Base-by-base conservation (phyloP, 2,888 invertebrate species). In the Calameuta filiformis region DNA sequence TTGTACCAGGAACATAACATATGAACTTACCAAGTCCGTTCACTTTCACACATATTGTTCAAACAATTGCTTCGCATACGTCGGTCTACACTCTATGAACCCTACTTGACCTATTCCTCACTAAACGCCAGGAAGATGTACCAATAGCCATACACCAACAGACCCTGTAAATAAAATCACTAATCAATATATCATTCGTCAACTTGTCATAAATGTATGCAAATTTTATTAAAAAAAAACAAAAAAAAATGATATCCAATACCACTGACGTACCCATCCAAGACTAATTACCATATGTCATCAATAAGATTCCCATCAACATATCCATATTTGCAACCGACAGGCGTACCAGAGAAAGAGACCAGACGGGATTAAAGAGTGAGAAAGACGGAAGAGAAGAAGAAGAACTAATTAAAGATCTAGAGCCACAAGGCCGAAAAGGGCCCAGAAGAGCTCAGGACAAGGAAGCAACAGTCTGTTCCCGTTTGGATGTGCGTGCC, bases 401-500 rank as follows among this genome's bases (percentile, higher is more conserved):
- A 40, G 40, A 40, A 56, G 40, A 56, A 56, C 40, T 56, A 56
- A 56, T 56, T 56, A 56, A 56, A 56, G 15, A 56, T 56, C 40
- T 56, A 56, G 40, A 56, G 40, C 40, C 40, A 56, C 40, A 23
- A 56, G 40, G 23, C 15, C 40, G 40, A 23, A 23, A 56, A 56
- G 40, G 40, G 40, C 15, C 40, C 40, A 12, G 71, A 71, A 11
- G 31, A 30, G 71, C 71, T 33, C 40, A 69, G 75, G 76, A 78
- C 37, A 76, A 80, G 80, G 79, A 79, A 82, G 77, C 73, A 74
- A 79, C 75, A 82, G 76, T 78, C 78, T 80, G 82, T 85, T 86
- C 85, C 81, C 79, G 80, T 81, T 83, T 82, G 84, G 86, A 82
- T 80, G 83, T 84, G 81, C 81, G 80, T 80, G 81, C 78, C 75